Evolutionary conservation across 2,888 invertebrate genomes (phyloP), one percentile per base, ranked within the genome.

Genomic region (Dynastes grantii): DNA sequence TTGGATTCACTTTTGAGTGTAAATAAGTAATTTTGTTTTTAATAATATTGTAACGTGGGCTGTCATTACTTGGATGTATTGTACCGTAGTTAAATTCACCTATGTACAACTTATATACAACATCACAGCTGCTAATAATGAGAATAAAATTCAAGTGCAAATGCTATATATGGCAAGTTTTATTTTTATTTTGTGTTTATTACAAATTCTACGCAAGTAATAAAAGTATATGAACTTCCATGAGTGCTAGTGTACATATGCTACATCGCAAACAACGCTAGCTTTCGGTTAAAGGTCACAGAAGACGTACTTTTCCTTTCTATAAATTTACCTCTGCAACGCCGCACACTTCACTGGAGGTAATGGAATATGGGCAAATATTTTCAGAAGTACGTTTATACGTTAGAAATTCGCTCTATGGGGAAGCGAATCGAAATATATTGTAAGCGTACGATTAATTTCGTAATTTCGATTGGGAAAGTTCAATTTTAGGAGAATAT

Each of bases 401-500:
- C 63, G 32, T 51, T 32, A 68, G 51, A 68, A 68, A 51, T 68
- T 29, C 13, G 13, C 11, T 68, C 6, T 27, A 29, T 51, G 51
- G 51, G 45, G 68, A 51, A 68, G 65, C 40, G 45, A 45, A 45
- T 49, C 22, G 51, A n/a, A 68, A 27, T 11, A 51, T 29, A n/a
- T 29, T 51, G 45, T 49, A 16, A 13, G 29, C 51, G n/a, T 51
- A 29, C 51, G 27, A 29, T 27, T 27, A 51, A 68, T 68, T 68
- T 68, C 27, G 49, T 51, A 68, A 68, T 68, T n/a, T 27, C 29
- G n/a, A n/a, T 68, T 68, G 68, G 29, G 68, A 68, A 51, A 68
- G 68, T 68, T 29, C 11, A 40, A 29, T 68, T 51, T 13, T 51
- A 32, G 49, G 51, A 68, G 27, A 4, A 68, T 40, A 68, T 37